Conservation (phyloP, 2,113 vertebrate species). For the Phoenicopterus ruber region DNA sequence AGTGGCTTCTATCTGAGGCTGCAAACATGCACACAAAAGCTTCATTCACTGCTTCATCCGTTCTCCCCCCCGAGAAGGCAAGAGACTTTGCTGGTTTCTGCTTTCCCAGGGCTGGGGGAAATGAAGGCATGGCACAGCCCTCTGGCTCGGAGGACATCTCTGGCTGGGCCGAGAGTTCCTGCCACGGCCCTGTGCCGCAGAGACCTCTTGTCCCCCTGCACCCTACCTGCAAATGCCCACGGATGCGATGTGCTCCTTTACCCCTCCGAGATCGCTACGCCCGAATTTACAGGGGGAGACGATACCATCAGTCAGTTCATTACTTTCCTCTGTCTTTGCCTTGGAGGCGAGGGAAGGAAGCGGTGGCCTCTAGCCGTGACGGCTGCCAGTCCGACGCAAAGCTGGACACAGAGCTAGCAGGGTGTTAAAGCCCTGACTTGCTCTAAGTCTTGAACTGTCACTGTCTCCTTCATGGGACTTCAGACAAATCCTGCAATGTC, state of each 20-base stretch:
- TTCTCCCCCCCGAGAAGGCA: neutral
- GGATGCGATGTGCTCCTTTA: neutral
- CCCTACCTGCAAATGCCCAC: neutral
- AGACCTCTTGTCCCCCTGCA: neutral
- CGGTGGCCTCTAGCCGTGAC: neutral
- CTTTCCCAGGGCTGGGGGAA: neutral
- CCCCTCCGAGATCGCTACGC: neutral
- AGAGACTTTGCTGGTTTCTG: neutral
- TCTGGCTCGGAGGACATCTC: neutral
- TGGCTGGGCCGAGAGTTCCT: neutral
- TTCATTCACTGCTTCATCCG: neutral
- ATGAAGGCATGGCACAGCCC: neutral
- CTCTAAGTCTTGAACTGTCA: neutral
- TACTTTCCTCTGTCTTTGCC: neutral
- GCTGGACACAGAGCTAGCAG: neutral
- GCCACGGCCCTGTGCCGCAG: neutral
- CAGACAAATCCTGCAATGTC: neutral
- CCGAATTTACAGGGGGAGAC: no score
- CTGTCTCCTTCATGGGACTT: neutral
- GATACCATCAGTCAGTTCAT: neutral
- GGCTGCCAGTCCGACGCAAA: accelerated
- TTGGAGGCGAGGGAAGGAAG: neutral
- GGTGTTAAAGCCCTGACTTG: neutral
- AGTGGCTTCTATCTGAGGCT: neutral
- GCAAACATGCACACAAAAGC: neutral